Conservation (phyloP, 2,113 vertebrate species). For the Geococcyx californianus region DNA sequence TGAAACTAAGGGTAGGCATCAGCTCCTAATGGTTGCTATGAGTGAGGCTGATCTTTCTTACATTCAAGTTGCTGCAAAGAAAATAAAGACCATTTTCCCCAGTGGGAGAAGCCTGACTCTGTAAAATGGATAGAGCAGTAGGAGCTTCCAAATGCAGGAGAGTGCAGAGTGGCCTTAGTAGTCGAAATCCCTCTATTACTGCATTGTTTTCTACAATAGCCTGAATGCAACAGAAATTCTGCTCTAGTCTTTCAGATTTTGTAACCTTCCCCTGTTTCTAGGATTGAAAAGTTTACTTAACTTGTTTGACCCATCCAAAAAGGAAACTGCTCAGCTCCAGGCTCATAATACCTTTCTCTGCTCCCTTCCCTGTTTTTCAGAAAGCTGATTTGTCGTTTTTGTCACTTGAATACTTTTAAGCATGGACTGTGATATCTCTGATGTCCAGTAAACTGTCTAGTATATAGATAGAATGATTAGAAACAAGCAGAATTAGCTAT, state of each 20-base stretch:
- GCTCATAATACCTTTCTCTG: background rate
- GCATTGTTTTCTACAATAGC: background rate
- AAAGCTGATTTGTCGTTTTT: background rate
- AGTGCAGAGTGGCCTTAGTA: background rate
- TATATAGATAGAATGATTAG: background rate
- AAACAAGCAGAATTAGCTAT: background rate
- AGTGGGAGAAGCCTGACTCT: background rate
- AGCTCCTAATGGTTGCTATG: background rate
- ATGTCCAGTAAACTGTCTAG: background rate
- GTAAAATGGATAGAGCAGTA: background rate
- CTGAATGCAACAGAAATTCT: background rate
- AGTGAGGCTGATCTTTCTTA: background rate
- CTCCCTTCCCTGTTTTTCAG: background rate
- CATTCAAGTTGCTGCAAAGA: background rate
- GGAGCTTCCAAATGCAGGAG: background rate
- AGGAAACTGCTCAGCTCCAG: background rate
- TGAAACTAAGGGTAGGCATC: background rate
- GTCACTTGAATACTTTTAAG: background rate
- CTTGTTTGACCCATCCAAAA: background rate
- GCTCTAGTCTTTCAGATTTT: background rate
- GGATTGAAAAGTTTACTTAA: background rate
- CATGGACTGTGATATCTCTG: background rate
- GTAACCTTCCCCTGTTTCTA: background rate
- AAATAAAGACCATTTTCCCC: background rate
- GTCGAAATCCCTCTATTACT: background rate